phyloP scores from a whole-genome alignment of 2,888 invertebrate genomes.

The Pegoplata infirma region DNA sequence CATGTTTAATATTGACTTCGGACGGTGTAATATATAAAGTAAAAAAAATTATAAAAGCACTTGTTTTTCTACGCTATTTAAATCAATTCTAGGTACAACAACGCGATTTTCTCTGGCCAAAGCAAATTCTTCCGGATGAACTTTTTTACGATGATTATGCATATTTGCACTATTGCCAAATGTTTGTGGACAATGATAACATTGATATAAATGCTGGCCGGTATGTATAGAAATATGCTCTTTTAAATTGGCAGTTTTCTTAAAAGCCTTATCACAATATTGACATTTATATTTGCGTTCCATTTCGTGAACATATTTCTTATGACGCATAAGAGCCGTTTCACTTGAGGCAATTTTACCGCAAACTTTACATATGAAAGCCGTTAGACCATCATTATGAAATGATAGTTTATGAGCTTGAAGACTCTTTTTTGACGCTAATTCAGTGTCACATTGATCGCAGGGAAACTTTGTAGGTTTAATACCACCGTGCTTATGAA shows the following conservation, averaged over 20 bases:
- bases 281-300: conserved; percentile 63
- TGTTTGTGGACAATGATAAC: conserved; percentile 67
- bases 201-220: conserved; percentile 66
- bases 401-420: conserved; percentile 63
- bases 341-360: conserved; percentile 63
- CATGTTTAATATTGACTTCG: no score
- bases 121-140: conserved; percentile 64
- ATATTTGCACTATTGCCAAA: conserved; percentile 67
- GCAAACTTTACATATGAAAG: conserved; percentile 63
- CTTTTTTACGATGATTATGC: conserved; percentile 67
- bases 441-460: conserved; percentile 58
- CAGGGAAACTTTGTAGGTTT: conserved; percentile 56
- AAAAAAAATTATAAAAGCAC: conserved; percentile 34
- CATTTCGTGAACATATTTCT: conserved; percentile 63
- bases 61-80: conserved; percentile 9
- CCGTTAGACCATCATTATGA: conserved; percentile 60
- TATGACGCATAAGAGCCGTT: conserved; percentile 64
- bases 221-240: conserved; percentile 69
- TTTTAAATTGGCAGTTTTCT: conserved; percentile 49
- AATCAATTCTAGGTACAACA: conserved; percentile 36
- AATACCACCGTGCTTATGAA: conserved; percentile 26
- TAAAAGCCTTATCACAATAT: conserved; percentile 66
- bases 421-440: conserved; percentile 53
- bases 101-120: conserved; percentile 19
- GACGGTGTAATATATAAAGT: no score